Percentiles rank a stretch among this genome's conserved stretches.
Conservation (phyloP, 2,888 invertebrate genomes). For the Melieria omissa region DNA sequence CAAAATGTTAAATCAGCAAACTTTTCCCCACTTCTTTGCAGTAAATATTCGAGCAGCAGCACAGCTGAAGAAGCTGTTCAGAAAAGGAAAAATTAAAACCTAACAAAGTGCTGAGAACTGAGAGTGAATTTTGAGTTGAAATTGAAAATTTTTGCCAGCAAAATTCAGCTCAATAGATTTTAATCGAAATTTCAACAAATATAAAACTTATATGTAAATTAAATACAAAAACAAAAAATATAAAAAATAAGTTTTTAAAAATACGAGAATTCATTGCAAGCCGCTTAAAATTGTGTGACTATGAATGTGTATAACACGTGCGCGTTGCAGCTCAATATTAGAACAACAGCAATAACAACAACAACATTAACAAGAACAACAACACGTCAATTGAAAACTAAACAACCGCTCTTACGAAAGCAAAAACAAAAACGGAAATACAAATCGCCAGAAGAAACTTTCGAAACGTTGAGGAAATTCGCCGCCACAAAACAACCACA, state of each 20-base stretch:
- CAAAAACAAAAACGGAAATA: conserved; percentile 2
- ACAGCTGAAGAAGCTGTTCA: no score
- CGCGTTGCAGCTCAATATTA: no score
- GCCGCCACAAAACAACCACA: conserved; percentile 14
- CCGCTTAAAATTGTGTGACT: no score
- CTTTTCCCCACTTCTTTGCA: no score
- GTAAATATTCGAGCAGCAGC: no score
- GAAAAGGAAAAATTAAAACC: no score
- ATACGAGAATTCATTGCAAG: no score
- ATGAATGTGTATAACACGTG: no score
- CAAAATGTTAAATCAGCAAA: no score
- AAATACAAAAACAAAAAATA: not conserved
- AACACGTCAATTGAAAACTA: conserved; percentile 17
- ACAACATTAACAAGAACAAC: conserved; percentile 4
- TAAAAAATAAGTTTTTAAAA: not conserved
- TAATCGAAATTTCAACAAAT: no score
- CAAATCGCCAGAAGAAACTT: not conserved
- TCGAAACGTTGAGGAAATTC: not conserved
- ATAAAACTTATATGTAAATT: no score
- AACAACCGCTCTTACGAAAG: conserved; percentile 17
- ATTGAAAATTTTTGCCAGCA: not conserved
- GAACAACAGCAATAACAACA: no score
- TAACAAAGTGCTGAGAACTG: not conserved
- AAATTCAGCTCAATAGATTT: conserved; percentile 32
- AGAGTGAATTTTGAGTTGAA: conserved; percentile 34